Conservation (phyloP, 2,113 vertebrate species). For the Glaucidium brasilianum region DNA sequence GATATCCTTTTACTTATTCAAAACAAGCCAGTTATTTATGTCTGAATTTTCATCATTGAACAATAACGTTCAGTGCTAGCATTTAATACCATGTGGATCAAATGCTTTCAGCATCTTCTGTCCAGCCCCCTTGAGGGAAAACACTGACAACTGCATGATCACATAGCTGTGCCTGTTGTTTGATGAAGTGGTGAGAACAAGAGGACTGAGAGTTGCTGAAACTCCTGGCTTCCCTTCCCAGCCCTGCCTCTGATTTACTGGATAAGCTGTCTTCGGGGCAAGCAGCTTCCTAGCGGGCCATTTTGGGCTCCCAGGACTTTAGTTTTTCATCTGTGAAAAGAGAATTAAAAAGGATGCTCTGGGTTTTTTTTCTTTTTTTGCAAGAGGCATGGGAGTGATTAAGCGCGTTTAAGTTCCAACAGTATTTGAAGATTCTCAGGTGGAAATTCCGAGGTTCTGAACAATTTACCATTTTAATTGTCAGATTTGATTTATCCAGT, state of each 20-base stretch:
- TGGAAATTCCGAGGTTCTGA: constrained; percentile 32
- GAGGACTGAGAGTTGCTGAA: constrained; percentile 39
- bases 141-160: constrained; percentile 40
- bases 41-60: constrained; percentile 35
- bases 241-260: constrained; percentile 9
- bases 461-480: constrained; percentile 29
- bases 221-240: constrained; percentile 19
- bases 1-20: constrained; percentile 10
- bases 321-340: not conserved
- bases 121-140: constrained; percentile 35
- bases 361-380: not conserved
- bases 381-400: not conserved
- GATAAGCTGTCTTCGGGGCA: not conserved
- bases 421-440: constrained; percentile 29
- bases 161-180: not conserved
- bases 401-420: not conserved
- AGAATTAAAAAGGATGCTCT: not conserved
- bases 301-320: not conserved
- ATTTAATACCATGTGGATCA: constrained; percentile 26
- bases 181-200: constrained; percentile 51
- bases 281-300: not conserved
- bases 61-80: constrained; percentile 15
- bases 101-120: constrained; percentile 60
- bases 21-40: constrained; percentile 50
- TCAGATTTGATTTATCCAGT: constrained; percentile 43